Percentiles rank a stretch among this genome's conserved stretches.
Evolutionary conservation across 1,140 invertebrate species (phyloP).

Genomic region (Ectropis grisescens): DNA sequence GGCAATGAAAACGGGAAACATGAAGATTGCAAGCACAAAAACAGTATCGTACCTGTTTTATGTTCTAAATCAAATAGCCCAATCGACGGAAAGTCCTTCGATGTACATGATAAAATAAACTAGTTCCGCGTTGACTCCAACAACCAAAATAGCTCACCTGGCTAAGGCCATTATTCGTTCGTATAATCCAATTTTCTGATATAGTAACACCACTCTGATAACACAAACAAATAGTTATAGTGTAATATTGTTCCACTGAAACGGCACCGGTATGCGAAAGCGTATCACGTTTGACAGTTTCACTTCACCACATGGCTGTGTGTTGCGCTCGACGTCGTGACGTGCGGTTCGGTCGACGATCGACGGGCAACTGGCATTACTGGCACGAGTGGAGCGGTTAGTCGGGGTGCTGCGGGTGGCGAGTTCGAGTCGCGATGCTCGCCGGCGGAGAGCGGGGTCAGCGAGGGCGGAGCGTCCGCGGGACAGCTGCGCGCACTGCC

Average conservation of each 20-base stretch:
- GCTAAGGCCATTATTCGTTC: conserved; percentile 68
- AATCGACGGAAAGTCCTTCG: conserved; percentile 49
- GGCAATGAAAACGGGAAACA: no score
- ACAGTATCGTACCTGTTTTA: conserved; percentile 10
- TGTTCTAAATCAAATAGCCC: conserved; percentile 25
- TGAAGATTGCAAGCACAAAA: neutral
- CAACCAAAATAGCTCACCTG: conserved; percentile 68
- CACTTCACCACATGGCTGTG: conserved; percentile 64
- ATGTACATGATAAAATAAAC: conserved; percentile 57
- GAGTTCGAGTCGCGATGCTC: conserved; percentile 11
- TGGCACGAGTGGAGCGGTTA: conserved; percentile 11
- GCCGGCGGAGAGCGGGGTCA: conserved; percentile 26
- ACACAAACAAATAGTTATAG: conserved; percentile 39
- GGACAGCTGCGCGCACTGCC: conserved; percentile 48
- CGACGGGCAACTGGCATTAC: conserved; percentile 49
- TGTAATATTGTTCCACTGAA: conserved; percentile 29
- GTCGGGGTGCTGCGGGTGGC: conserved; percentile 2
- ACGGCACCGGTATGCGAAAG: conserved; percentile 38
- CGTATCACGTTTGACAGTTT: conserved; percentile 66
- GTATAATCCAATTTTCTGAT: conserved; percentile 66
- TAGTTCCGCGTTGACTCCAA: conserved; percentile 65
- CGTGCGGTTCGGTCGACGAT: conserved; percentile 34
- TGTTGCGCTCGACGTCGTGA: conserved; percentile 28
- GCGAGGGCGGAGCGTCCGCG: conserved; percentile 53
- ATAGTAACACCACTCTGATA: conserved; percentile 48